These are phyloP conservation scores for Aspidoscelis tigris DNA, from an alignment of 2,113 vertebrate species.

Conservation along the genomic window DNA sequence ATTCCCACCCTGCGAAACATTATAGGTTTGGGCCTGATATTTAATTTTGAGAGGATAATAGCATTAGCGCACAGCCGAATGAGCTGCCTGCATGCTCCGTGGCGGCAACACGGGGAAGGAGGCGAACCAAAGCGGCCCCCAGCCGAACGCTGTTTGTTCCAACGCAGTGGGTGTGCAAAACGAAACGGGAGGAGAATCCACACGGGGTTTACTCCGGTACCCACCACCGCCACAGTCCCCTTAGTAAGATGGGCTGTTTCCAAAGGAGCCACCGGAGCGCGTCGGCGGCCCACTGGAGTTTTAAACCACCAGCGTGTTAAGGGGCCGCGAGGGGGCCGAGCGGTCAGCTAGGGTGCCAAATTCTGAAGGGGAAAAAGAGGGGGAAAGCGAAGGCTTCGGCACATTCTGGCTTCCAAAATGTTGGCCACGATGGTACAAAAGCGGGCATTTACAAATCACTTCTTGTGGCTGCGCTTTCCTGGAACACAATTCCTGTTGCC, in stretches of 20 bases:
- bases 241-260: background rate
- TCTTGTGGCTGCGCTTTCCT: too few species aligned
- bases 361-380: too few species aligned
- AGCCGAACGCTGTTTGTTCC: background rate
- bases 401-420: too few species aligned
- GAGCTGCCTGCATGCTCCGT: slow-evolving; percentile 65
- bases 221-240: too few species aligned
- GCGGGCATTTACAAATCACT: too few species aligned
- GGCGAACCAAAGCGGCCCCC: background rate
- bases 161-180: fast-evolving
- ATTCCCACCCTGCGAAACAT: slow-evolving; percentile 86
- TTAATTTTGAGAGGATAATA: slow-evolving; percentile 86
- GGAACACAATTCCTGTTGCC: too few species aligned
- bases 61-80: slow-evolving; percentile 79
- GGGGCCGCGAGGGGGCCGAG: fast-evolving
- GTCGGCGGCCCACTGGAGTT: fast-evolving
- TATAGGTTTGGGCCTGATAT: slow-evolving; percentile 85
- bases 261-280: fast-evolving
- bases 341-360: background rate
- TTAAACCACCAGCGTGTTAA: fast-evolving
- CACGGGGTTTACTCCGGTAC: background rate
- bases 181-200: background rate
- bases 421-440: too few species aligned
- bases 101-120: slow-evolving; percentile 53
- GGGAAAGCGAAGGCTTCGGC: too few species aligned